Conservation (phyloP, 2,113 vertebrate genomes). For the Corythornis cristatus region DNA sequence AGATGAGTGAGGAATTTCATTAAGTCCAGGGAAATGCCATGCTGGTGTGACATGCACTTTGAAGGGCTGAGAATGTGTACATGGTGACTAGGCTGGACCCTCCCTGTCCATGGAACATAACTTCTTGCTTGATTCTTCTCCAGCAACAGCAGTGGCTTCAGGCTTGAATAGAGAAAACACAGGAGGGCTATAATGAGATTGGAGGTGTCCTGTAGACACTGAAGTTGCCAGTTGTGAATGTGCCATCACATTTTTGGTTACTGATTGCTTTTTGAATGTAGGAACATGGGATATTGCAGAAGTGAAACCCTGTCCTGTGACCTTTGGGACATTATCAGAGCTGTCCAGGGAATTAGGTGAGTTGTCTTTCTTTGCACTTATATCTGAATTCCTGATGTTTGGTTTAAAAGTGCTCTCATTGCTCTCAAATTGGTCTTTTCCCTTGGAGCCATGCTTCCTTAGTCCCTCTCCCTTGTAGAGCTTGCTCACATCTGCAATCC, state of each 20-base stretch:
- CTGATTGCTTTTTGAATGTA: slow-evolving; percentile 35
- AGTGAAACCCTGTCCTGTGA: slow-evolving; percentile 57
- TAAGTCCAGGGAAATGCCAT: not conserved
- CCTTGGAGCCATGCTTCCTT: not conserved
- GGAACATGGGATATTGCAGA: slow-evolving; percentile 68
- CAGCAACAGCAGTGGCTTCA: not conserved
- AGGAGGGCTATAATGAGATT: not conserved
- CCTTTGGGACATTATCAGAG: slow-evolving; percentile 59
- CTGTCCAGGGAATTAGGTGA: slow-evolving; percentile 56
- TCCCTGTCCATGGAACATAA: not conserved
- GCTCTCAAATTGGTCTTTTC: not conserved
- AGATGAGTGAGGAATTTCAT: not conserved
- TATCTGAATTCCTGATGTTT: not conserved
- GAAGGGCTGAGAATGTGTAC: not conserved
- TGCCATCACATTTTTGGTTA: not conserved
- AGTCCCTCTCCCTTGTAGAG: not conserved
- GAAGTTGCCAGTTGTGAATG: not conserved
- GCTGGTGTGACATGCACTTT: not conserved
- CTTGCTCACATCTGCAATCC: not conserved
- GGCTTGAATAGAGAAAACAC: not conserved
- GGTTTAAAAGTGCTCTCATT: not conserved
- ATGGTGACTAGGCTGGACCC: not conserved
- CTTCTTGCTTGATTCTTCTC: not conserved
- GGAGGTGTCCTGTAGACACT: not conserved
- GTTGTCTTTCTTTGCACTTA: not conserved